A percentile compares a stretch with the other conserved stretches of the same genome.
These are phyloP conservation scores for Dynastes grantii DNA, from an alignment of 2,888 invertebrate genomes.

Conservation along the genomic window DNA sequence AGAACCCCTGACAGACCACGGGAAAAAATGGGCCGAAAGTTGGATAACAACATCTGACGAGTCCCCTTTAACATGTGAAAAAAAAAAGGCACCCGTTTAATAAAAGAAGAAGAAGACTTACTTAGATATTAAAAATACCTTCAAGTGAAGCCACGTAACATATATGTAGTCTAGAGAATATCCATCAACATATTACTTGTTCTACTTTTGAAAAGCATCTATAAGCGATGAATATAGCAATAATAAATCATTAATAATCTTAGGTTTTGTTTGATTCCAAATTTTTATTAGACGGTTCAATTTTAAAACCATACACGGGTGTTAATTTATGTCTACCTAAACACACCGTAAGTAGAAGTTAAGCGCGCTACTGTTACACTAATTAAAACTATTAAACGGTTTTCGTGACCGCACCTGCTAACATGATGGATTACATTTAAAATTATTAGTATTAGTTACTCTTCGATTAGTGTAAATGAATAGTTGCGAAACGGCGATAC, in stretches of 20 bases:
- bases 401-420: conserved; percentile 28
- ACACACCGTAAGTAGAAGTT: not conserved
- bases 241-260: not conserved
- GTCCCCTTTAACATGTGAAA: no score
- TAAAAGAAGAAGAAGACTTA: no score
- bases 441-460: conserved; percentile 39
- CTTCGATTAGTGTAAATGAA: not conserved
- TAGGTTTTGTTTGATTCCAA: no score
- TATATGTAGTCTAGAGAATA: no score
- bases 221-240: not conserved
- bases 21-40: no score
- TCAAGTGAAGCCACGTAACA: no score
- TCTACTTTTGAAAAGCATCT: no score
- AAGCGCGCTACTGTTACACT: conserved; percentile 31
- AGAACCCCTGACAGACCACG: no score
- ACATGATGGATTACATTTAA: conserved; percentile 38
- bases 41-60: no score
- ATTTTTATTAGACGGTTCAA: not conserved
- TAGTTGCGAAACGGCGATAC: conserved; percentile 1
- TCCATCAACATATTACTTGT: no score
- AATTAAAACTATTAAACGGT: conserved; percentile 30
- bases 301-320: not conserved
- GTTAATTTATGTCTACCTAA: conserved; percentile 12
- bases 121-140: no score
- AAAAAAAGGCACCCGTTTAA: no score